A percentile compares a stretch with the other conserved stretches of the same genome.
These are phyloP conservation scores for Neotoma lepida DNA, from an alignment of 2,113 vertebrate species.

Conservation along the genomic window DNA sequence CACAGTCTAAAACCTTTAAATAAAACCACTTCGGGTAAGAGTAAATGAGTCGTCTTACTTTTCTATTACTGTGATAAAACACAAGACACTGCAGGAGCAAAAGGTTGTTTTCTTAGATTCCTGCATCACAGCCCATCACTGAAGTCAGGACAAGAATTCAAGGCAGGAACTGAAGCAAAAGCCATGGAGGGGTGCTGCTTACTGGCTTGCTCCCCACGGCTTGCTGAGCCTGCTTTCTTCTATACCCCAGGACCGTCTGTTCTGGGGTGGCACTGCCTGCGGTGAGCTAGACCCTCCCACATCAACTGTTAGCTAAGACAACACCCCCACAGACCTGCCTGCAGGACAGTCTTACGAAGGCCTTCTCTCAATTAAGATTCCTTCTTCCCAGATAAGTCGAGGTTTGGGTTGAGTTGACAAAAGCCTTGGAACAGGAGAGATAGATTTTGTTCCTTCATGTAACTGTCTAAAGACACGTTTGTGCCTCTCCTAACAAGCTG, in stretches of 20 bases:
- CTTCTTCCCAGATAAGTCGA: not conserved
- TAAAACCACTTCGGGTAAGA: not conserved
- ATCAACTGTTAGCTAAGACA: not conserved
- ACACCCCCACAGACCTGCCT: not conserved
- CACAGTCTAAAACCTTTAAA: not conserved
- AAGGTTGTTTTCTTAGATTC: not conserved
- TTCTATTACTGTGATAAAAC: not conserved
- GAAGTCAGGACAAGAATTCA: not conserved
- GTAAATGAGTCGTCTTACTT: not conserved
- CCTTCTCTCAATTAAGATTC: not conserved
- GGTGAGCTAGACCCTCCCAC: not conserved
- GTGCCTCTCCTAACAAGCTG: not conserved
- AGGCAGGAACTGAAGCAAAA: not conserved
- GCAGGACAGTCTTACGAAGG: not conserved
- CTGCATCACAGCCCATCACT: not conserved
- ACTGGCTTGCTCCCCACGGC: not conserved
- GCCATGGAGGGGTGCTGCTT: not conserved
- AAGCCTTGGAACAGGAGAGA: not conserved
- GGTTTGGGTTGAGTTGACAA: not conserved
- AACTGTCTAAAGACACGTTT: not conserved
- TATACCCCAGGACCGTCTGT: not conserved
- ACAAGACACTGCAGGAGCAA: not conserved
- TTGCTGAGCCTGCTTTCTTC: not conserved
- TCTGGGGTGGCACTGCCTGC: not conserved
- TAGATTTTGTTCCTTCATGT: not conserved